Conservation (phyloP, 2,888 invertebrate species). For the Cordylochernes scorpioides region DNA sequence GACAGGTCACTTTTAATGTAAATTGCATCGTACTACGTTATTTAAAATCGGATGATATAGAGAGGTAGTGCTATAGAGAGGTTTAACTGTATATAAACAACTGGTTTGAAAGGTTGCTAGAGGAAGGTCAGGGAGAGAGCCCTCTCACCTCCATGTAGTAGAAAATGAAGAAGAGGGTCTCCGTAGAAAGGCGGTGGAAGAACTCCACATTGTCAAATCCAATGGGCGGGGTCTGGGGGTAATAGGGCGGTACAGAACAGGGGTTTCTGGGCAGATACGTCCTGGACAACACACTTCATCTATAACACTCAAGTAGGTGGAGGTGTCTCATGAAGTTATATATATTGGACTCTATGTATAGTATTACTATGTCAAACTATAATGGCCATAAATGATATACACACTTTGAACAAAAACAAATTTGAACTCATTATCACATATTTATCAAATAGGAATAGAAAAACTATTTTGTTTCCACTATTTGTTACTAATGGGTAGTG, state of each 20-base stretch:
- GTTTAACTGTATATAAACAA: background rate
- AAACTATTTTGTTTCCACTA: no score
- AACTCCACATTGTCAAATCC: conserved; percentile 93
- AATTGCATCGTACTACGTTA: background rate
- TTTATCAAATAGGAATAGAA: no score
- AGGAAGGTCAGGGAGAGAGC: background rate
- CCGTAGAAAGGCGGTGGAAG: conserved; percentile 87
- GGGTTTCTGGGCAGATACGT: conserved; percentile 20
- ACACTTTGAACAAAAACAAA: no score
- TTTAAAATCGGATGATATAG: background rate
- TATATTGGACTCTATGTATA: no score
- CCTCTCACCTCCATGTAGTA: conserved; percentile 89
- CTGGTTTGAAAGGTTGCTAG: background rate
- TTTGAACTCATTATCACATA: no score
- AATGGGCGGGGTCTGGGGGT: conserved; percentile 76
- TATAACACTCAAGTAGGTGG: no score
- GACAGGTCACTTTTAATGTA: no score
- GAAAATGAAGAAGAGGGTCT: conserved; percentile 97
- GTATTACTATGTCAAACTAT: no score
- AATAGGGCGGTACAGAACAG: conserved; percentile 69
- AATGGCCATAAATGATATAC: no score
- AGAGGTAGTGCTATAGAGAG: background rate
- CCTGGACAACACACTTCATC: no score
- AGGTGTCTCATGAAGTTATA: no score
- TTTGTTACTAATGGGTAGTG: no score